Evolutionary conservation across 2,113 vertebrate species (phyloP).

Genomic region (Pantherophis guttatus): DNA sequence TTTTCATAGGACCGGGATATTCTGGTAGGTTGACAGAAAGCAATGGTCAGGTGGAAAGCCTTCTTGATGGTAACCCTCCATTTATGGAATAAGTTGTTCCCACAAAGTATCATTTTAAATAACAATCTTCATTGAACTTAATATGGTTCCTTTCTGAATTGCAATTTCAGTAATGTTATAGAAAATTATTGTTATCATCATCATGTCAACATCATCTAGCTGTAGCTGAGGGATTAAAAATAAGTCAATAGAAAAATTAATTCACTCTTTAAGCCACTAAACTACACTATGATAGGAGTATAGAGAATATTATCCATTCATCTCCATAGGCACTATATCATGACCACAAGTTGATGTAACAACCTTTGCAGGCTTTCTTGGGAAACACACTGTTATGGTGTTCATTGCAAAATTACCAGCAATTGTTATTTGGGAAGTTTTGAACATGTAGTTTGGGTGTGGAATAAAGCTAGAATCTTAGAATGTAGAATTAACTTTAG

Average conservation of each 20-base stretch:
- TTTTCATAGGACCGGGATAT: not conserved
- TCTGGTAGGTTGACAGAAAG: not conserved
- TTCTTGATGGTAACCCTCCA: not conserved
- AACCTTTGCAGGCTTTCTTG: not conserved
- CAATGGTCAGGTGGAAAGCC: not conserved
- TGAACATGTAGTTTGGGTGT: accelerated
- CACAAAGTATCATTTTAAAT: not conserved
- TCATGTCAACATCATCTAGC: not conserved
- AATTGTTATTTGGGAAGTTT: not conserved
- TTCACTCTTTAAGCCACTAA: not conserved
- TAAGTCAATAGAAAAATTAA: not conserved
- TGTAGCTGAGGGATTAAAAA: not conserved
- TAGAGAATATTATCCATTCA: not conserved
- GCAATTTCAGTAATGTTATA: not conserved
- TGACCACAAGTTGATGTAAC: not conserved
- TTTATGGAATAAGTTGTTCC: not conserved
- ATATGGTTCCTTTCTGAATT: not conserved
- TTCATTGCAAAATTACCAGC: not conserved
- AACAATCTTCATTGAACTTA: not conserved
- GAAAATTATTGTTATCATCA: not conserved
- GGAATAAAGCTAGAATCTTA: not conserved
- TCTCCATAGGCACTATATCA: not conserved
- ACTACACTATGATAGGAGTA: not conserved
- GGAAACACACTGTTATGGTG: not conserved
- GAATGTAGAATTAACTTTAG: accelerated